Percentiles rank a stretch among this genome's conserved stretches.
phyloP scores from a whole-genome alignment of 1,140 invertebrate genomes.

The Scaptodrosophila lebanonensis region DNA sequence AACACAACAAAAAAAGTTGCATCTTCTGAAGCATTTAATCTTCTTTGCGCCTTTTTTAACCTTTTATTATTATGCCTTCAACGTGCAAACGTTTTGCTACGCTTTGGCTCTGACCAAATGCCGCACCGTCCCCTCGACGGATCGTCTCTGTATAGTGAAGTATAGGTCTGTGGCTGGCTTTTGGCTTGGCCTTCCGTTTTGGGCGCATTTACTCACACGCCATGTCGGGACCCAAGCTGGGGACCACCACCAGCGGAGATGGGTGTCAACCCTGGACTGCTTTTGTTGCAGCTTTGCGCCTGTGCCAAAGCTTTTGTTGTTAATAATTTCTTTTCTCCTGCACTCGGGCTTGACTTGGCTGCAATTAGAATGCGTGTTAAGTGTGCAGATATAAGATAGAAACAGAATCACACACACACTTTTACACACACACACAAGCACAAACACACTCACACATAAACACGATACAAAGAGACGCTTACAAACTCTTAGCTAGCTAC shows the following conservation, averaged over 20 bases:
- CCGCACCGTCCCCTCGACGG: not conserved
- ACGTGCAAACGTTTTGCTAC: slow-evolving; percentile 75
- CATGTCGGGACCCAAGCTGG: slow-evolving; percentile 30
- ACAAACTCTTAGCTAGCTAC: too few species aligned
- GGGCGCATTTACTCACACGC: slow-evolving; percentile 69
- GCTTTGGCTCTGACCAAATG: slow-evolving; percentile 40
- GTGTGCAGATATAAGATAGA: slow-evolving; percentile 16
- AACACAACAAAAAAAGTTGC: slow-evolving; percentile 41
- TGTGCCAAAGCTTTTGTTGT: slow-evolving; percentile 66
- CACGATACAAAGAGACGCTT: too few species aligned
- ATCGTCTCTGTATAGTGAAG: slow-evolving; percentile 11
- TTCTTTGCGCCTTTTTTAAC: slow-evolving; percentile 76
- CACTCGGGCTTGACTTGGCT: slow-evolving; percentile 29
- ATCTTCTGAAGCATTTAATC: slow-evolving; percentile 76
- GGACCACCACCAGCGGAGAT: slow-evolving; percentile 36
- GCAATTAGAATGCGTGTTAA: slow-evolving; percentile 77
- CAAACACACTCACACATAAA: too few species aligned
- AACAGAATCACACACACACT: too few species aligned
- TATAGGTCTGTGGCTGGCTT: slow-evolving; percentile 18
- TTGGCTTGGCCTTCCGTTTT: slow-evolving; percentile 53
- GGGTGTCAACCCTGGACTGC: slow-evolving; percentile 62
- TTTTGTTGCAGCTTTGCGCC: slow-evolving; percentile 28
- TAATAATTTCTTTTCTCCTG: slow-evolving; percentile 71
- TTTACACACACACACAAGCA: slow-evolving; percentile 37
- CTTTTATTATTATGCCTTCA: slow-evolving; percentile 76